Base-by-base conservation (phyloP, 92 coral and sea anemone genomes). In the Phenganax subtilis region DNA sequence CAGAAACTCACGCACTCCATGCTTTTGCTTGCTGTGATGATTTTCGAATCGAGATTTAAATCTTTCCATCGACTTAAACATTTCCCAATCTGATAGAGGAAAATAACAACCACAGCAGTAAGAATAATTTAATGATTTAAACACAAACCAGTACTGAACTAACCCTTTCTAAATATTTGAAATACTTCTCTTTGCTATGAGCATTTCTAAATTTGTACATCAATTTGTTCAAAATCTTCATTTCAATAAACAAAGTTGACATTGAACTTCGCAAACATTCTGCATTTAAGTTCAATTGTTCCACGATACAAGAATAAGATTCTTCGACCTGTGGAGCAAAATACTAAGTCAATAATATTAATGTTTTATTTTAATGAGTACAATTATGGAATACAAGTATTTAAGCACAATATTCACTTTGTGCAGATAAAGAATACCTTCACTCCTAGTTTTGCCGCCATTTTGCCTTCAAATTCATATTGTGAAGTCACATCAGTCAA, bases 161-260 rank as follows among this genome's bases (percentile, higher is more conserved):
- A 54, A 91, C 98, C 89, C 80, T 90, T 58, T 86, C 87, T 52
- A 91, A 59, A 75, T 91, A 93, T 84, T 90, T 90, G 65, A 91
- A 94, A 81, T 87, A 91, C 51, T 90, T 91, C 69, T 94, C 96
- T 56, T 88, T 88, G 55, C 90, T 81, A 75, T 91, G 98, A 61
- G 90, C 91, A 88, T 91, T 94, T 54, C 89, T 90, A 47, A 86
- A 82, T 76, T 91, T 91, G 87, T 94, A 91, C 54, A 90, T 71
- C 68, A 94, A 83, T 54, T 85, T 81, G 59, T 89, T 80, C 73
- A 94, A 55, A 14, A 87, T 77, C 55, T 83, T 80, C 83, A 75
- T 84, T 74, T 94, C 90, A 64, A 80, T 60, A 94, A 96, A 85
- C 55, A 93, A 62, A 9, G 82, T 80, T 55, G 86, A 68, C 14